A percentile compares a stretch with the other conserved stretches of the same genome.
phyloP scores from a whole-genome alignment of 2,888 invertebrate species.

The Limnephilus marmoratus region DNA sequence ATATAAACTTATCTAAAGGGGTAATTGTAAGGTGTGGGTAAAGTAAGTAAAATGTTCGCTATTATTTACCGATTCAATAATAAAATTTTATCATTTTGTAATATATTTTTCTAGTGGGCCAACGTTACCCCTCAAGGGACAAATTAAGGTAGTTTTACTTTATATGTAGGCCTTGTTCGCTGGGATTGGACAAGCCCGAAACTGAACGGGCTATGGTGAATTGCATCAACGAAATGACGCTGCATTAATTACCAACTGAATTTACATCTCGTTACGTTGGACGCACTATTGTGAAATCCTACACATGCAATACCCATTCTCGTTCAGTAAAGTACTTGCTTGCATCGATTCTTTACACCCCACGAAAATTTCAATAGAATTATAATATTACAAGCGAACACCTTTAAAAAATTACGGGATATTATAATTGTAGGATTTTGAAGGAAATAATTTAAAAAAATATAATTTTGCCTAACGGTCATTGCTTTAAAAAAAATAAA shows the following conservation, averaged over 20 bases:
- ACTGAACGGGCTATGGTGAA: background rate
- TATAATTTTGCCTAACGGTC: too few relatives aligned
- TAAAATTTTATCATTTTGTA: too few relatives aligned
- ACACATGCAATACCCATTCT: background rate
- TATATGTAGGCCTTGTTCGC: background rate
- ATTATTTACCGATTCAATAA: too few relatives aligned
- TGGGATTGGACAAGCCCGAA: background rate
- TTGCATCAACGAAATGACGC: background rate
- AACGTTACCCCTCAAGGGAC: background rate
- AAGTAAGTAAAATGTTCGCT: too few relatives aligned
- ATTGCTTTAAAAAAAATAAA: too few relatives aligned
- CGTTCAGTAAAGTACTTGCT: background rate
- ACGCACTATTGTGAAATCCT: background rate
- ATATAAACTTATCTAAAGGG: too few relatives aligned
- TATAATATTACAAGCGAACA: too few relatives aligned
- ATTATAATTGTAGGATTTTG: too few relatives aligned
- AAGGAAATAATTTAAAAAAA: too few relatives aligned
- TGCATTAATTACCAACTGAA: background rate
- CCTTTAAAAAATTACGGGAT: too few relatives aligned
- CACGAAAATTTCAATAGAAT: background rate
- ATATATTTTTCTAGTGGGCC: background rate
- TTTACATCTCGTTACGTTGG: background rate
- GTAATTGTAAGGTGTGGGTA: too few relatives aligned
- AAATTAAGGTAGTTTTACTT: background rate
- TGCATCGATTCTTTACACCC: too few relatives aligned